Percentiles rank a stretch among this genome's conserved stretches.
Conservation (phyloP, 2,888 invertebrate genomes). For the Lasius fuliginosus region DNA sequence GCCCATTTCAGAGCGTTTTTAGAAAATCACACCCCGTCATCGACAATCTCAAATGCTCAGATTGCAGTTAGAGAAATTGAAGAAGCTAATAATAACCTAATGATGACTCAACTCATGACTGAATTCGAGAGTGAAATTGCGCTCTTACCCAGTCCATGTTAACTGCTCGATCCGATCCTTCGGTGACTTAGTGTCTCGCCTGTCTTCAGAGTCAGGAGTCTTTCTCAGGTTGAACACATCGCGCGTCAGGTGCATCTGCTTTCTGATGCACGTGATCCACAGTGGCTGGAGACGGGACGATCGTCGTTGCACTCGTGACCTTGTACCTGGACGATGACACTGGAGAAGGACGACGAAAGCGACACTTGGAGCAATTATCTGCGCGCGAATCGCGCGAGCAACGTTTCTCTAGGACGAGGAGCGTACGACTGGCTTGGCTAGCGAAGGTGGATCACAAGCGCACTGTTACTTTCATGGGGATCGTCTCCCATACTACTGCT, state of each 20-base stretch:
- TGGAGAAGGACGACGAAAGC: conserved; percentile 49
- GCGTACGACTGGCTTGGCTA: conserved; percentile 59
- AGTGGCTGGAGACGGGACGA: conserved; percentile 31
- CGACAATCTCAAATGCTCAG: background rate
- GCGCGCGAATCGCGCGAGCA: conserved; percentile 4
- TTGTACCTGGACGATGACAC: conserved; percentile 66
- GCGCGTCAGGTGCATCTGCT: conserved; percentile 58
- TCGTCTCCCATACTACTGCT: conserved; percentile 79
- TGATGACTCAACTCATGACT: background rate
- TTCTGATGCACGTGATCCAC: conserved; percentile 35
- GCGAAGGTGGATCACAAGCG: conserved; percentile 65
- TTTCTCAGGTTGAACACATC: conserved; percentile 66
- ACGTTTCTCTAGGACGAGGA: conserved; percentile 65
- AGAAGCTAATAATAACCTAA: background rate
- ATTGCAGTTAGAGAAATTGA: background rate
- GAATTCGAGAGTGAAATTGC: background rate
- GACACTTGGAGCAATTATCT: conserved; percentile 3
- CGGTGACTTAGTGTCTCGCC: conserved; percentile 2
- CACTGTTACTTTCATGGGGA: conserved; percentile 86
- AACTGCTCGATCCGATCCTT: conserved; percentile 13
- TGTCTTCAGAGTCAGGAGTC: background rate
- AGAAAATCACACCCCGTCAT: background rate
- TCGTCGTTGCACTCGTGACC: conserved; percentile 71
- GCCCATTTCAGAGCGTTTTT: background rate
- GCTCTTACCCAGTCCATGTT: conserved; percentile 70